Evolutionary conservation across 2,888 invertebrate species (phyloP).

Genomic region (Clusia tigrina): DNA sequence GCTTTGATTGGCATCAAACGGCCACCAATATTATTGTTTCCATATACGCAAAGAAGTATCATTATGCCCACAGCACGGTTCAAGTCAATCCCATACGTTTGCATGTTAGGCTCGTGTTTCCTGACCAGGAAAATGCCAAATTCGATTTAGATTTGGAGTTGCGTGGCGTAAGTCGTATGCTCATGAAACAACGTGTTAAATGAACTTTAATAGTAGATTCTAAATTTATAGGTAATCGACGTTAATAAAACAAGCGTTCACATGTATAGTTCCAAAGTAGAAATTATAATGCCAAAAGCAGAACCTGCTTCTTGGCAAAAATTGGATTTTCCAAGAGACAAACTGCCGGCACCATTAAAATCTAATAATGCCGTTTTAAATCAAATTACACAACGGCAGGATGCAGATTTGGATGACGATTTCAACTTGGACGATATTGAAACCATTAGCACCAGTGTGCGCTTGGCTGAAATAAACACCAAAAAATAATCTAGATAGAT

Average conservation of each 20-base stretch:
- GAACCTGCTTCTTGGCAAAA: slow-evolving; percentile 85
- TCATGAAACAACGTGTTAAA: neutral
- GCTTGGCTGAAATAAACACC: slow-evolving; percentile 50
- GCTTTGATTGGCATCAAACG: slow-evolving; percentile 97
- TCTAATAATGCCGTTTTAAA: neutral
- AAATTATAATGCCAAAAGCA: slow-evolving; percentile 88
- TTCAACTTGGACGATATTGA: slow-evolving; percentile 80
- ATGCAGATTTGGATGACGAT: slow-evolving; percentile 69
- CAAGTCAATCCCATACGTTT: slow-evolving; percentile 86
- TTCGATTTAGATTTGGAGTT: slow-evolving; percentile 83
- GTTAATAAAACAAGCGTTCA: slow-evolving; percentile 75
- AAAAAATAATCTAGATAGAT: slow-evolving; percentile 45
- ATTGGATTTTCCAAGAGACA: slow-evolving; percentile 71
- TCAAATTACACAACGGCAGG: slow-evolving; percentile 1
- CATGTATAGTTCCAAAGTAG: slow-evolving; percentile 90
- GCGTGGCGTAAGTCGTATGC: slow-evolving; percentile 73
- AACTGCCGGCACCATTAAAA: slow-evolving; percentile 39
- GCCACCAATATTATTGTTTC: slow-evolving; percentile 83
- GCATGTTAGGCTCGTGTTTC: slow-evolving; percentile 78
- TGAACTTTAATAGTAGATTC: neutral
- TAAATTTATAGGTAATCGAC: slow-evolving; percentile 73
- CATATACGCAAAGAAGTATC: slow-evolving; percentile 89
- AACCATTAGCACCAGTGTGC: slow-evolving; percentile 51
- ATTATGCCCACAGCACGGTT: slow-evolving; percentile 77
- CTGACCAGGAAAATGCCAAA: slow-evolving; percentile 74